Evolutionary conservation across 2,888 invertebrate species (phyloP), one percentile per base, ranked within the genome.

Genomic region (Tyria jacobaeae): DNA sequence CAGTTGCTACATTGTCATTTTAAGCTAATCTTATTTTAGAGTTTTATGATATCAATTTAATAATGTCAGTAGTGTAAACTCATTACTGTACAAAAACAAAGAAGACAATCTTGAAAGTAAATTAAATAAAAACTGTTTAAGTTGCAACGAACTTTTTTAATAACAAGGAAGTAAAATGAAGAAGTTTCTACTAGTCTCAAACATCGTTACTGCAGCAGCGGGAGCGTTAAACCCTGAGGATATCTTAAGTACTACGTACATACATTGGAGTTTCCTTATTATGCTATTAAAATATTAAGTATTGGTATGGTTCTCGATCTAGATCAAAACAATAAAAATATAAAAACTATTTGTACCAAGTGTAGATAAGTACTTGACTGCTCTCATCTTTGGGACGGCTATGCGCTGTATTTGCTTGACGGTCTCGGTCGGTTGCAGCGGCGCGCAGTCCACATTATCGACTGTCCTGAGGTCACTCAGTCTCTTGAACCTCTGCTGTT

Each of bases 41-140:
- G 17, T 44, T 21, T 44, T 9, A 10, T 21, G 3, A 21, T 21
- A 44, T 21, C 17, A 44, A 1, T 12, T 21, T 44, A 44, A 44
- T 44, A 27, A 4, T 35, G 56, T 61, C 51, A 53, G 41, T 12
- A 9, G 10, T 44, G 21, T 21, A 1, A 27, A 17, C 2, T 39
- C 54, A 51, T 50, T 48, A 61, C 53, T 57, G 57, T 50, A 56
- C 57, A 31, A 57, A 55, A 60, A 51, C 25, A 31, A 60, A 60
- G 57, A 52, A 44, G 37, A 51, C 53, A 17, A 59, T 60, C 60
- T 12, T n/a, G 25, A 34, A 58, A 48, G 62, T 49, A 61, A 71
- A 71, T 64, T 57, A 59, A 68, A 71, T 61, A 10, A 51, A 52
- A 55, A 51, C 61, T 63, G 57, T 7, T 48, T 17, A 60, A 51